Evolutionary conservation across 2,797 vertebrate genomes (phyloP), one percentile per base, ranked within the genome.

Genomic region (Myoxocephalus aenaeus): DNA sequence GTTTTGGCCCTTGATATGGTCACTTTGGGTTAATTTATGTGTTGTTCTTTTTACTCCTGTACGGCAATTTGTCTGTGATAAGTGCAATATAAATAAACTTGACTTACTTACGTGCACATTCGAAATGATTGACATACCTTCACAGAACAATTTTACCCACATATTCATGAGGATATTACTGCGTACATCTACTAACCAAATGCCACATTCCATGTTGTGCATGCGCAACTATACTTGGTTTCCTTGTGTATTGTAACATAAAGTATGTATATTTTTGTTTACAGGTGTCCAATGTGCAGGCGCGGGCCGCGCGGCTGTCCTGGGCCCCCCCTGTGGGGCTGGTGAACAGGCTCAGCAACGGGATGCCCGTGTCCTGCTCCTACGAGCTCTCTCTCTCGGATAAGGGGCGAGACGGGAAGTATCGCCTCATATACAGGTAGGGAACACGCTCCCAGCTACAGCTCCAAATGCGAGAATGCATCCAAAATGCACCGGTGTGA

Each of bases 341-440:
- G 92, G 92, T 95, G 10, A 97, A 94, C 82, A 94, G 96, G 90
- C 96, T 96, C 87, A 95, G 87, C 83, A 97, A 98, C 2, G 95
- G 96, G 80, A 95, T 97, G 82, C 96, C 96, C 20, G 96, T 96
- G 86, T 94, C 96, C 80, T 98, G 96, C 93, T 96, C 95, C 91
- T 99, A 97, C 0, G 98, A 99, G 91, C 95, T 99, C 75, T 96
- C 96, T 89, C 96, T 99, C 86, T 98, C 97, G 4, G 98, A 99
- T 85, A 99, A 98, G 94, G 98, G 97, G 38, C 95, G 96, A 27
- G 98, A 99, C 58, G 97, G 97, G 84, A 98, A 98, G 81, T 99
- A 96, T 94, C 97, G 96, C 85, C 91, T 96, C 70, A 96, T 99
- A 92, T 99, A 99, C 96, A 98, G 97, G 98, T 98, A 93, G 82